Base-by-base conservation (phyloP, 2,113 vertebrate species). In the Suncus etruscus region DNA sequence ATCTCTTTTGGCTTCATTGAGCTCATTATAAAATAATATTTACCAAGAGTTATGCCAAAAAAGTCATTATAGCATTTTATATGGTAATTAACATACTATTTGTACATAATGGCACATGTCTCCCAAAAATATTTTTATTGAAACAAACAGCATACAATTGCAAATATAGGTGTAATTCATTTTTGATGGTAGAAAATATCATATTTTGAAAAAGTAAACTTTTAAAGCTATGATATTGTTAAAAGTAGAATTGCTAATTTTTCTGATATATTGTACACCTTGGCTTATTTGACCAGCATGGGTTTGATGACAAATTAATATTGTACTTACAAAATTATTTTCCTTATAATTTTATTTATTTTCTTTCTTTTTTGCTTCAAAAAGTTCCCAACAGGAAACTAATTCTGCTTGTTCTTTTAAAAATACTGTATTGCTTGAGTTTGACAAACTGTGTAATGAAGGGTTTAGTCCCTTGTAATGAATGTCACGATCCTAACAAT, bases 401-500 rank as follows among this genome's bases (percentile, higher is more conserved):
- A 95, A 94, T 87, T 92, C n/a, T 58, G 10, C 20, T 83, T 96
- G 80, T 94, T 95, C 89, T 95, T 77, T 95, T 94, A 73, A 83
- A 91, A 83, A 18, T 87, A 83, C 0, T 27, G 2, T 68, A 66
- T 65, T 84, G 31, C 75, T 95, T 94, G 85, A 97, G 70, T 95
- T 96, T 25, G 39, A 89, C 16, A 94, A 96, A 92, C 15, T 76
- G 39, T 47, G 54, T 95, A 97, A 96, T 91, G 78, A 97, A 80
- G 31, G 92, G 94, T 96, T 97, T 97, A 93, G 69, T 92, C 76
- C 94, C 84, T 39, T 89, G 66, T 94, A 96, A 95, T 95, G 90
- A 96, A 95, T 83, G 69, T 88, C 95, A 91, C 2, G 45, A 92
- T 96, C 72, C 69, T 72, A 58, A 96, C 95, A 96, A 54, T 87